phyloP scores from a whole-genome alignment of 2,888 invertebrate species.

The Dione juno region DNA sequence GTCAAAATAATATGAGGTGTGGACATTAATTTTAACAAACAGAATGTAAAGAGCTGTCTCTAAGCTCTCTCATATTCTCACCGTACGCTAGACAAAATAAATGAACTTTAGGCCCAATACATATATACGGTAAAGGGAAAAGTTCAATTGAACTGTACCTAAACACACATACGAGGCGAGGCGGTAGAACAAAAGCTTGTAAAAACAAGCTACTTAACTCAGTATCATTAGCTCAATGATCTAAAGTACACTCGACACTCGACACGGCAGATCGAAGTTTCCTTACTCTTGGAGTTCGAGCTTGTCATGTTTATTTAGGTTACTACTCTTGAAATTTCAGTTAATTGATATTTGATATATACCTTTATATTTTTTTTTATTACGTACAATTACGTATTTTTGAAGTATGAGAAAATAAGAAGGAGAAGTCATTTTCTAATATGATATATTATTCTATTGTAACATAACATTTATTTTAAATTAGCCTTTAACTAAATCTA shows the following conservation, averaged over 20 bases:
- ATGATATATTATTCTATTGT: too few species aligned
- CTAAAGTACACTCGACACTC: constrained; percentile 8
- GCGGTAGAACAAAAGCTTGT: background rate
- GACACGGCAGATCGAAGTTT: constrained; percentile 14
- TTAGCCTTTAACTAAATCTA: too few species aligned
- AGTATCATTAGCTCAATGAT: constrained; percentile 4
- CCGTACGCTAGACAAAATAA: background rate
- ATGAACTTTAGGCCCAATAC: background rate
- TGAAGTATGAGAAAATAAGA: background rate
- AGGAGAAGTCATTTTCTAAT: too few species aligned
- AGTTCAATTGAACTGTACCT: background rate
- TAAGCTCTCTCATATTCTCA: too few species aligned
- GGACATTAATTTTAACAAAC: background rate
- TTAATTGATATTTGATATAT: background rate
- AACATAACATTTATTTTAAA: too few species aligned
- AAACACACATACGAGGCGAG: background rate
- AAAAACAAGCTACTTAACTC: constrained; percentile 5
- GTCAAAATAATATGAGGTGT: too few species aligned
- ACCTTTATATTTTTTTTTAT: background rate
- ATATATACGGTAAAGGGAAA: background rate
- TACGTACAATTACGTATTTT: background rate
- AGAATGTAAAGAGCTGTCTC: too few species aligned
- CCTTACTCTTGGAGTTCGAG: constrained; percentile 1
- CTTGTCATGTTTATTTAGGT: background rate
- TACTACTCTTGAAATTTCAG: background rate